Base-by-base conservation (phyloP, 1,140 invertebrate genomes). In the Papilio xuthus region DNA sequence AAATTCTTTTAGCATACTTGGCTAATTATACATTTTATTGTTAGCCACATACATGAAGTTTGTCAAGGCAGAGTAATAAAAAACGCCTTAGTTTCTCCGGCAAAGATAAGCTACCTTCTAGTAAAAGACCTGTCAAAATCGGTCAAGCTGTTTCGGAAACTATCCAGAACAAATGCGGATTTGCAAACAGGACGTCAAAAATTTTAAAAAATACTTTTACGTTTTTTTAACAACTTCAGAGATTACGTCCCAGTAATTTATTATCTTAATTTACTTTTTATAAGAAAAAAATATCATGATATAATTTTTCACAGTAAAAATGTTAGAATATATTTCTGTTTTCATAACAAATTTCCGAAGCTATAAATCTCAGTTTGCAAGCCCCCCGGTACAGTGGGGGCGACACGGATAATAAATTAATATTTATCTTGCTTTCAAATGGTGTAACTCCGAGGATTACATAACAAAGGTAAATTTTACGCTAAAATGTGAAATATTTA, bases 351-450 rank as follows among this genome's bases (percentile, higher is more conserved):
- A 53, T 75, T 7, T 75, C n/a, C 44, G 8, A 56, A 56, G 28
- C 28, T 2, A 75, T 75, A 75, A 37, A 75, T 75, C 72, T 56
- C 9, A 53, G 26, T 75, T 56, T 32, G 28, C 28, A 28, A 32
- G 12, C 44, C 18, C 72, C n/a, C 18, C 28, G 26, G 42, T 50
- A 53, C 44, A 47, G 4, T 9, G 47, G 12, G 50, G 32, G 18
- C 18, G 72, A 18, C 53, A 32, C 26, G 23, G 20, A 60, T 60
- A 74, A 72, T 74, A 75, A 75, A 75, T 56, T 75, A 50, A 56
- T 75, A 75, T 75, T 56, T 74, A 74, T 56, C 72, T 75, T 23
- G 32, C 44, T 53, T 75, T 32, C 28, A 74, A 44, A 47, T 47
- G 47, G n/a, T 20, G 18, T 18, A n/a, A 72, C 32, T 18, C 26